Evolutionary conservation across 1,140 invertebrate genomes (phyloP).

Genomic region (Caenorhabditis inopinata): DNA sequence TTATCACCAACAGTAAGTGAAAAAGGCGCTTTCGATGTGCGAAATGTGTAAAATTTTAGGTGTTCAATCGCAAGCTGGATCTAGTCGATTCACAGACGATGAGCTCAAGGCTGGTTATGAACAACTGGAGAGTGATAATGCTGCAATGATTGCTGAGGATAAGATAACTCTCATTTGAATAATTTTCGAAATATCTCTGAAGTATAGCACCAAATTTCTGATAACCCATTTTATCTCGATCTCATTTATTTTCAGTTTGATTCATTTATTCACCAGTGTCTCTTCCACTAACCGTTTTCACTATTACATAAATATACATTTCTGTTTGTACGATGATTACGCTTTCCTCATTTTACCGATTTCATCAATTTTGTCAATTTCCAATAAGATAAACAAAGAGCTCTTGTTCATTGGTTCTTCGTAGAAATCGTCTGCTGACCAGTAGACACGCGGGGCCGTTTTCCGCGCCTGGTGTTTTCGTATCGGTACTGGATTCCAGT

Average conservation of each 20-base stretch:
- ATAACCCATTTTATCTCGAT: neutral
- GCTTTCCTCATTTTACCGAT: neutral
- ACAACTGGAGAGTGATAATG: conserved; percentile 56
- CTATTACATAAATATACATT: neutral
- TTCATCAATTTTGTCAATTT: neutral
- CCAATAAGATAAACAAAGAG: neutral
- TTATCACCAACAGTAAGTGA: conserved; percentile 39
- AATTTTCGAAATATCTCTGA: no score
- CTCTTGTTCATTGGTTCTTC: conserved; percentile 1
- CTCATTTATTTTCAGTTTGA: neutral
- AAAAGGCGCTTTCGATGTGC: no score
- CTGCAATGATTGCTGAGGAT: conserved; percentile 59
- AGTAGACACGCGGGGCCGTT: neutral
- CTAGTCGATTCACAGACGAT: conserved; percentile 51
- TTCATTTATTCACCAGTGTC: neutral
- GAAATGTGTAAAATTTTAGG: neutral
- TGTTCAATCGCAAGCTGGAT: conserved; percentile 56
- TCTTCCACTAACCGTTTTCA: neutral
- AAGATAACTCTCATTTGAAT: conserved; percentile 50
- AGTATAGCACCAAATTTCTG: neutral
- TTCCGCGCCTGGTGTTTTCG: neutral
- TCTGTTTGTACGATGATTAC: neutral
- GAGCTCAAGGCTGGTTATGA: conserved; percentile 60
- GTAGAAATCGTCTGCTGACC: neutral
- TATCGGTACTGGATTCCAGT: neutral